Percentiles rank a stretch among this genome's conserved stretches.
Conservation (phyloP, 2,113 vertebrate genomes). For the Brachypodius melanocephalos region DNA sequence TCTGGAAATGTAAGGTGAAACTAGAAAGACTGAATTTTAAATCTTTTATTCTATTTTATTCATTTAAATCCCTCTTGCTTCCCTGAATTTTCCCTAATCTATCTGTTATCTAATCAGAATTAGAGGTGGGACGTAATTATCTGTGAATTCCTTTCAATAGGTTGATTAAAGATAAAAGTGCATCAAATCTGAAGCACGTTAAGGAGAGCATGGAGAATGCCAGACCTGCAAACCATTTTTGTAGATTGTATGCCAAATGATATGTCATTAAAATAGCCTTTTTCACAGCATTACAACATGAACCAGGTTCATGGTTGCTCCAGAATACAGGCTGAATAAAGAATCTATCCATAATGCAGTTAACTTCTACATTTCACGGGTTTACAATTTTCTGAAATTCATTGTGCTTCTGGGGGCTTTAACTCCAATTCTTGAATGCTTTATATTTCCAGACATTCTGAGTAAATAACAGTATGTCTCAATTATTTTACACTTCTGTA, state of each 20-base stretch:
- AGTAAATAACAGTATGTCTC: background rate
- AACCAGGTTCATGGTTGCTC: background rate
- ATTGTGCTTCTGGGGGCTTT: background rate
- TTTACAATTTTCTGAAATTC: background rate
- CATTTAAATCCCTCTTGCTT: conserved; percentile 40
- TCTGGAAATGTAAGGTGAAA: conserved; percentile 2
- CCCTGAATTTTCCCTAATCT: conserved; percentile 22
- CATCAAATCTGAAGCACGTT: conserved; percentile 9
- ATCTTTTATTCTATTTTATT: conserved; percentile 54
- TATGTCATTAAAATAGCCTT: background rate
- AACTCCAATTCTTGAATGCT: background rate
- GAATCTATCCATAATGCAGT: background rate
- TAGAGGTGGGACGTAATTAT: conserved; percentile 34
- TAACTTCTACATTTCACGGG: background rate
- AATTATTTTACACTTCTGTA: background rate
- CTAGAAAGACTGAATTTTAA: conserved; percentile 40
- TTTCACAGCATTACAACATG: background rate
- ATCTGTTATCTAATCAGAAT: background rate
- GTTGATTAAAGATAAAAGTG: conserved; percentile 37
- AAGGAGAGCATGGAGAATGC: background rate
- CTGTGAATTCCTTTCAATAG: conserved; percentile 1
- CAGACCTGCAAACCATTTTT: background rate
- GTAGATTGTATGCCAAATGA: background rate
- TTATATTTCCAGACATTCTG: background rate
- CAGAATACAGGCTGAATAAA: background rate